These are phyloP conservation scores for Scelioninae gen. 1 DNA, from an alignment of 2,888 invertebrate genomes.

Conservation along the genomic window DNA sequence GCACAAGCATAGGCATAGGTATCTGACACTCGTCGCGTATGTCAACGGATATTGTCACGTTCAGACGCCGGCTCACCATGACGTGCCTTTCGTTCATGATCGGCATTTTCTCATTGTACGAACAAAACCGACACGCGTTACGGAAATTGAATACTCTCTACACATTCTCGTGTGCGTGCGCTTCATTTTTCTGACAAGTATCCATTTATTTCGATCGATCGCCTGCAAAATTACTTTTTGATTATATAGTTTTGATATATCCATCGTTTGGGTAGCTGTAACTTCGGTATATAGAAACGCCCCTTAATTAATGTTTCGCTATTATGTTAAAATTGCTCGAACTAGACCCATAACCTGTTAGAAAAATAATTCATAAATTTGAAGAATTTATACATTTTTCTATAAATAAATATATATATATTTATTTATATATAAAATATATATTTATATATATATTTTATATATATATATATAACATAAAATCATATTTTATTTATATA, in stretches of 20 bases:
- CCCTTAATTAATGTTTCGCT: no score
- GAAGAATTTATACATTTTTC: no score
- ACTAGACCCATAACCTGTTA: no score
- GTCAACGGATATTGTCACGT: conserved; percentile 81
- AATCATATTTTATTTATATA: no score
- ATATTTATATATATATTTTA: no score
- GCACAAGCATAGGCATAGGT: conserved; percentile 23
- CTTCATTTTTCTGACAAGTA: conserved; percentile 37
- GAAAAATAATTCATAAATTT: no score
- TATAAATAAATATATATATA: no score
- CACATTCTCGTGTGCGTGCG: conserved; percentile 2
- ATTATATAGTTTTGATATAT: conserved; percentile 9
- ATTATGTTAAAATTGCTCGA: no score
- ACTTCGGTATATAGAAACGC: neutral
- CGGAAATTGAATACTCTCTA: conserved; percentile 51
- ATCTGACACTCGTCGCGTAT: conserved; percentile 69
- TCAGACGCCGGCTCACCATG: conserved; percentile 75
- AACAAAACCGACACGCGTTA: conserved; percentile 43
- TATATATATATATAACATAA: no score
- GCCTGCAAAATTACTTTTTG: conserved; percentile 23
- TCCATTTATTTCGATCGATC: conserved; percentile 37
- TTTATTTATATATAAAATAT: no score
- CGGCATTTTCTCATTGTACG: conserved; percentile 48
- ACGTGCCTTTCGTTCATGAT: conserved; percentile 54
- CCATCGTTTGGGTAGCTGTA: neutral